Base-by-base conservation (phyloP, 1,140 invertebrate species). In the Myzus persicae region DNA sequence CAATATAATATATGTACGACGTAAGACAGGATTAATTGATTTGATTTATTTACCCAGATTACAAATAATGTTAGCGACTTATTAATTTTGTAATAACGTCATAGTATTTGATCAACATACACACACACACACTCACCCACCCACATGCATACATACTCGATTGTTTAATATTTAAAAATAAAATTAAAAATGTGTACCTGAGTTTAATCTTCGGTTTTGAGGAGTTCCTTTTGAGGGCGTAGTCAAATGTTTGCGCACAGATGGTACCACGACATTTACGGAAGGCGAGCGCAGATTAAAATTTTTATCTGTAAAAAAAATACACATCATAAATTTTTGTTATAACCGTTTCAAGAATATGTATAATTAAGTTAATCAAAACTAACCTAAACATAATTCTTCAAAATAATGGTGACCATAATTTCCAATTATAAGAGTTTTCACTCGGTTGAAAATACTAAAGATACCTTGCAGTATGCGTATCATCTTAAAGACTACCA, bases 221-320 rank as follows among this genome's bases (percentile, higher is more conserved):
- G 54, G 31, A 42, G n/a, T 87, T 48, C 88, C 40, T 89, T 93
- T 93, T 42, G 93, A 40, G 8, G 93, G 20, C 36, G 91, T 38
- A 76, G 42, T 40, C 46, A 38, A 40, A 51, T 84, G 51, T 90
- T 67, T 67, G 18, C 88, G 88, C 1, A 90, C 88, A 11, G 48
- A 59, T 5, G 88, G 84, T 59, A 46, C 14, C 9, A 59, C 89
- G 1, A 46, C 42, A 40, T 89, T 93, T 31, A 93, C 44, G 0
- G 91, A 24, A 22, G 91, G 2, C 1, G 91, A 24, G 22, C 81
- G 91, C 38, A 36, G 40, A 85, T 85, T 85, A 31, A 31, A 84
- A 51, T 93, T 85, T 42, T 93, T 93, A 54, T 93, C 91, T 93
- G 2, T 24, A 93, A 93, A 31, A 92, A 82, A 51, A 84, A 84